Conservation (phyloP, 2,888 invertebrate genomes). For the Macaria liturata region DNA sequence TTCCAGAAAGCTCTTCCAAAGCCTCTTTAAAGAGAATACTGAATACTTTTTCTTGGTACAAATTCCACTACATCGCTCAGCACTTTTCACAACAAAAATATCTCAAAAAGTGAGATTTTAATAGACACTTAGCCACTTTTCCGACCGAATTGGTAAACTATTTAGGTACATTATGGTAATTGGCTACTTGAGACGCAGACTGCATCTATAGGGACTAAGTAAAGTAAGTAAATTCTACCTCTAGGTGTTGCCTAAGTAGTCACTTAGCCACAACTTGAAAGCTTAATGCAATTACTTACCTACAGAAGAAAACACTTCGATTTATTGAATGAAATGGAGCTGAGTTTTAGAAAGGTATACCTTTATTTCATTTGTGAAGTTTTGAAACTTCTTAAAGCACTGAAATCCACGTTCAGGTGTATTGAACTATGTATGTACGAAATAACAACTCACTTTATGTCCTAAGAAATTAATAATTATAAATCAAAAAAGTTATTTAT, state of each 20-base stretch:
- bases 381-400: no score
- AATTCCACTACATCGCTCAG: no score
- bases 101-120: neutral
- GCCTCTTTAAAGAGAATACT: no score
- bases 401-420: no score
- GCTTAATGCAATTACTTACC: conserved; percentile 27
- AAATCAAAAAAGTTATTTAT: no score
- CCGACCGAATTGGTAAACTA: conserved; percentile 27
- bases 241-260: conserved; percentile 23
- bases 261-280: conserved; percentile 21
- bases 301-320: conserved; percentile 8
- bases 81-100: no score
- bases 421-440: no score
- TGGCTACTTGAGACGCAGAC: conserved; percentile 28
- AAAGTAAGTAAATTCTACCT: conserved; percentile 20
- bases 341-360: neutral
- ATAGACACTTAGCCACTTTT: conserved; percentile 10
- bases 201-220: conserved; percentile 23
- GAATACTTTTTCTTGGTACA: no score
- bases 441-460: no score
- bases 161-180: conserved; percentile 22
- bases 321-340: conserved; percentile 3
- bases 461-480: no score
- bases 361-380: no score
- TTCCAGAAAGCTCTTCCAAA: no score